Evolutionary conservation across 2,113 vertebrate genomes (phyloP).

Genomic region (Bubo blakistoni): DNA sequence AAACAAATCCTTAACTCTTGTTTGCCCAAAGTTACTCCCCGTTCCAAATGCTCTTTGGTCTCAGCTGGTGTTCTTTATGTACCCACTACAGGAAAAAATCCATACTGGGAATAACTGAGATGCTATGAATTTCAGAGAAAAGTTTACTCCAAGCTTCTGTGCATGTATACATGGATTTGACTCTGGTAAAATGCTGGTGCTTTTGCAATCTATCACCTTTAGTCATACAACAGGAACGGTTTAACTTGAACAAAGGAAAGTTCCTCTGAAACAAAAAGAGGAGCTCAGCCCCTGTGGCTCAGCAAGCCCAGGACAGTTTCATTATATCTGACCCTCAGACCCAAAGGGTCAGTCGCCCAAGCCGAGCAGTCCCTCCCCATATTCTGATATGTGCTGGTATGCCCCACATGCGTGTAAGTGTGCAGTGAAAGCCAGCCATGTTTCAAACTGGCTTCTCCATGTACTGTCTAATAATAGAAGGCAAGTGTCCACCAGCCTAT

Average conservation of each 20-base stretch:
- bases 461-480: background rate
- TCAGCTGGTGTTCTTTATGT: background rate
- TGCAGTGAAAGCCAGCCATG: background rate
- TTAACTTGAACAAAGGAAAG: background rate
- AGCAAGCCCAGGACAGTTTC: background rate
- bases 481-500: background rate
- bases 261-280: background rate
- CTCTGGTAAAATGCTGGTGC: background rate
- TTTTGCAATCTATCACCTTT: background rate
- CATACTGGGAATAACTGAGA: background rate
- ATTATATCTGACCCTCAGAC: background rate
- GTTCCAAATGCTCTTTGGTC: background rate
- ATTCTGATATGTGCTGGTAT: background rate
- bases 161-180: background rate
- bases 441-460: background rate
- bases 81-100: background rate
- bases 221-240: background rate
- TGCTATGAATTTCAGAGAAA: background rate
- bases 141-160: background rate
- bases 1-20: constrained; percentile 1
- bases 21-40: background rate
- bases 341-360: background rate
- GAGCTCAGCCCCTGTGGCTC: background rate
- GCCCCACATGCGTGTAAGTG: background rate
- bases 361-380: background rate